Evolutionary conservation across 2,888 invertebrate species (phyloP).

Genomic region (Ophioninae sp.): DNA sequence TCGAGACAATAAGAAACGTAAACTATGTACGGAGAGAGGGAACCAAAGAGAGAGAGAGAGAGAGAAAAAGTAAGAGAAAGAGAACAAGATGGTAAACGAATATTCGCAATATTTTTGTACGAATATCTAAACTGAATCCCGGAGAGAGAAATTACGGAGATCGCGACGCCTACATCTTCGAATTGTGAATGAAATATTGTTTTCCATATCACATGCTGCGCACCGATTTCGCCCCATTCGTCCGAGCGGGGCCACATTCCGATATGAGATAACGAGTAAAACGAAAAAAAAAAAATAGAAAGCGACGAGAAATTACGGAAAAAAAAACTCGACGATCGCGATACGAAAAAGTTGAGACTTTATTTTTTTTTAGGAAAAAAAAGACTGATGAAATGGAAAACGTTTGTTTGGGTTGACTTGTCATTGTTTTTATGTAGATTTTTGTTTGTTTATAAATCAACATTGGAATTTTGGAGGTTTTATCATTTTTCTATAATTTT

Average conservation of each 20-base stretch:
- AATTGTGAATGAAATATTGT: conserved; percentile 36
- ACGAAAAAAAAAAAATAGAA: conserved; percentile 24
- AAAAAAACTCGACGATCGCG: background rate
- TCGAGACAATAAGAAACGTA: conserved; percentile 15
- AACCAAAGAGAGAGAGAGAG: background rate
- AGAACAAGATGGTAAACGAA: background rate
- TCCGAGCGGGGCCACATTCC: background rate
- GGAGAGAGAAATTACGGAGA: conserved; percentile 5
- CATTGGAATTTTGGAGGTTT: background rate
- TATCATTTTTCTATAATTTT: background rate
- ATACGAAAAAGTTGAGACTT: background rate
- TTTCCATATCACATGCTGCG: background rate
- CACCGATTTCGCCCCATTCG: background rate
- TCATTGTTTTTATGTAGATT: background rate
- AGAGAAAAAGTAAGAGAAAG: background rate
- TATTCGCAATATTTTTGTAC: background rate
- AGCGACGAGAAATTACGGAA: conserved; percentile 1
- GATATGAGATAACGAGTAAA: conserved; percentile 40
- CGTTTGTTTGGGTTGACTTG: background rate
- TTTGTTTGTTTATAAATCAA: background rate
- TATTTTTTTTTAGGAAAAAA: background rate
- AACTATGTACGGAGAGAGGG: background rate
- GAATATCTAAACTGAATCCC: background rate
- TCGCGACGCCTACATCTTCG: conserved; percentile 48
- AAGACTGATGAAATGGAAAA: background rate